Percentiles rank a stretch among this genome's conserved stretches.
These are phyloP conservation scores for Leucoma salicis DNA, from an alignment of 2,888 invertebrate genomes.

Conservation along the genomic window DNA sequence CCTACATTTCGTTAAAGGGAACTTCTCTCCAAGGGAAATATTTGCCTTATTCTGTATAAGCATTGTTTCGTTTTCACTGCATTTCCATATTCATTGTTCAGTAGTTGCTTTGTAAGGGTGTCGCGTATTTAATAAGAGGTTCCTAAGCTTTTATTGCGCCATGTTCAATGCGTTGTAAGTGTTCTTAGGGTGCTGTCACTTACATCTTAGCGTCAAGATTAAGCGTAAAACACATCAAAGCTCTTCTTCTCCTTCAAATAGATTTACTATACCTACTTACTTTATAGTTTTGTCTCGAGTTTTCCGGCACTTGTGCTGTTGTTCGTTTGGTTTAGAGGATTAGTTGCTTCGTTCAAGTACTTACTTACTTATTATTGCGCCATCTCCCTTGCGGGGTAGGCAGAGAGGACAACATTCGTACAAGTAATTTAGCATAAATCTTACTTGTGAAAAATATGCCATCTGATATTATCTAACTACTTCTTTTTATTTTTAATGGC, in stretches of 20 bases:
- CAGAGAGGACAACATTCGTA: too few relatives aligned
- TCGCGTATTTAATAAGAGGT: conserved; percentile 48
- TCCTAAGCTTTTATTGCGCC: conserved; percentile 35
- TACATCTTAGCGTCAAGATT: conserved; percentile 25
- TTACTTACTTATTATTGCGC: too few relatives aligned
- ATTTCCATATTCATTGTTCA: conserved; percentile 50
- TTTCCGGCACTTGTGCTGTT: neutral
- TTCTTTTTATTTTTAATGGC: too few relatives aligned
- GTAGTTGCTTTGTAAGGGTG: conserved; percentile 44
- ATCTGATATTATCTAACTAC: too few relatives aligned
- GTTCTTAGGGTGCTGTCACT: conserved; percentile 27
- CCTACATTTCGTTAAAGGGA: conserved; percentile 70
- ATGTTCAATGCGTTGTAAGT: conserved; percentile 32
- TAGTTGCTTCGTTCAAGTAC: too few relatives aligned
- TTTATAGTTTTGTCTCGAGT: neutral
- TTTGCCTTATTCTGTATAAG: conserved; percentile 46
- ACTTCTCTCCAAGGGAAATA: conserved; percentile 68
- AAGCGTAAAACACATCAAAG: conserved; percentile 19
- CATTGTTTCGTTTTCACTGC: conserved; percentile 52
- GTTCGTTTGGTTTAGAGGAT: neutral
- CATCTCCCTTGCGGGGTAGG: too few relatives aligned
- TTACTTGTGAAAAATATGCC: too few relatives aligned
- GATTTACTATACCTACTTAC: conserved; percentile 1
- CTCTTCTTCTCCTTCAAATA: conserved; percentile 10
- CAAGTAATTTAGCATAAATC: too few relatives aligned